These are phyloP conservation scores for Dinomys branickii DNA, from an alignment of 2,113 vertebrate genomes.

Conservation along the genomic window DNA sequence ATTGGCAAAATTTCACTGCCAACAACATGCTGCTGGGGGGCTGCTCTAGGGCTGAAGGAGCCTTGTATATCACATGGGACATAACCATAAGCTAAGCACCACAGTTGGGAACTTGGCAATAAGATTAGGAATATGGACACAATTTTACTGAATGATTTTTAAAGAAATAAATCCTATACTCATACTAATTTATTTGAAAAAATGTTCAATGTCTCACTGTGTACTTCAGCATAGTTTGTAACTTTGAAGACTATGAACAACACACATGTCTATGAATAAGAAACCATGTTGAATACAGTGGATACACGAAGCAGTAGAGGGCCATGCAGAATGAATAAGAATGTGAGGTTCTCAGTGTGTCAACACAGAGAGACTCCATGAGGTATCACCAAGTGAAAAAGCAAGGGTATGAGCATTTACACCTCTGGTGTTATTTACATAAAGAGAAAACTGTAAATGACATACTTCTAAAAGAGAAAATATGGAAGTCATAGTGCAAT, in stretches of 20 bases:
- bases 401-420: neutral
- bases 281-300: neutral
- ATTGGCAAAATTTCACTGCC: neutral
- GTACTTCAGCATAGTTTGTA: neutral
- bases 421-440: neutral
- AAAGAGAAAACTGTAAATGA: neutral
- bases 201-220: neutral
- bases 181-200: neutral
- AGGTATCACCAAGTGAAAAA: neutral
- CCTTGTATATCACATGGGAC: neutral
- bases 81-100: neutral
- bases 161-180: neutral
- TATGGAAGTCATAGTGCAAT: neutral
- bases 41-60: neutral
- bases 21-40: neutral
- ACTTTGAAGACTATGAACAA: neutral
- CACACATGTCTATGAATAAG: neutral
- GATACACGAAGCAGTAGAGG: neutral
- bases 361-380: accelerated
- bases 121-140: neutral
- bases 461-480: neutral
- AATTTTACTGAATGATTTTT: neutral
- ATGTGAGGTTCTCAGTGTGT: neutral
- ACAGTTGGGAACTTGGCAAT: neutral
- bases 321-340: neutral